phyloP scores from a whole-genome alignment of 2,888 invertebrate species.

The Lypha dubia region DNA sequence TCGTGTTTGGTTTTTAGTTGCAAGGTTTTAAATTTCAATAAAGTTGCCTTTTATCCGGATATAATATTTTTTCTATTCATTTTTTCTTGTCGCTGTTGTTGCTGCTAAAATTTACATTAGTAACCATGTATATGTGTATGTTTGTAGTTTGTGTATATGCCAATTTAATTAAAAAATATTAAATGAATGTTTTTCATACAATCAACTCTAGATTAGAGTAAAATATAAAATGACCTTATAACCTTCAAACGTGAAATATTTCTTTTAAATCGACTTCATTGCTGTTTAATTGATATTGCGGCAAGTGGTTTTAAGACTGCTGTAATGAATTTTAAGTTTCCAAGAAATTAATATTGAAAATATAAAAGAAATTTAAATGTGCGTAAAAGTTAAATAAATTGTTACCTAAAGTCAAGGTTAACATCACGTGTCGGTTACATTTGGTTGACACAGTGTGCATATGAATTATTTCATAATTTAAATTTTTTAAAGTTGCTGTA shows the following conservation, averaged over 20 bases:
- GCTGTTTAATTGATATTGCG: constrained; percentile 34
- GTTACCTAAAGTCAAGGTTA: constrained; percentile 26
- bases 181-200: constrained; percentile 57
- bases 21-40: constrained; percentile 69
- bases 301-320: constrained; percentile 18
- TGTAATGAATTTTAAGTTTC: constrained; percentile 12
- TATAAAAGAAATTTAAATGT: constrained; percentile 5
- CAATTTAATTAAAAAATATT: constrained; percentile 67
- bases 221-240: constrained; percentile 53
- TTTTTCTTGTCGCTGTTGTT: not conserved
- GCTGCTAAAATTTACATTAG: constrained; percentile 16
- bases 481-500: too few relatives aligned
- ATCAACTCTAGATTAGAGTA: constrained; percentile 56
- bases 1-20: constrained; percentile 61
- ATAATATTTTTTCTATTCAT: constrained; percentile 47
- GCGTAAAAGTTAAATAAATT: constrained; percentile 42
- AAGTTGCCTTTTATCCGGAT: constrained; percentile 35
- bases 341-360: constrained; percentile 6
- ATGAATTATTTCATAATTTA: not conserved
- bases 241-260: constrained; percentile 58
- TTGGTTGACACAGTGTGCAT: not conserved
- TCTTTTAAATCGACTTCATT: constrained; percentile 38
- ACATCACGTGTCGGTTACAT: not conserved
- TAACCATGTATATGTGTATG: too few relatives aligned
- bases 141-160: constrained; percentile 11